phyloP scores from a whole-genome alignment of 2,113 vertebrate species.

The Dissostichus mawsoni region DNA sequence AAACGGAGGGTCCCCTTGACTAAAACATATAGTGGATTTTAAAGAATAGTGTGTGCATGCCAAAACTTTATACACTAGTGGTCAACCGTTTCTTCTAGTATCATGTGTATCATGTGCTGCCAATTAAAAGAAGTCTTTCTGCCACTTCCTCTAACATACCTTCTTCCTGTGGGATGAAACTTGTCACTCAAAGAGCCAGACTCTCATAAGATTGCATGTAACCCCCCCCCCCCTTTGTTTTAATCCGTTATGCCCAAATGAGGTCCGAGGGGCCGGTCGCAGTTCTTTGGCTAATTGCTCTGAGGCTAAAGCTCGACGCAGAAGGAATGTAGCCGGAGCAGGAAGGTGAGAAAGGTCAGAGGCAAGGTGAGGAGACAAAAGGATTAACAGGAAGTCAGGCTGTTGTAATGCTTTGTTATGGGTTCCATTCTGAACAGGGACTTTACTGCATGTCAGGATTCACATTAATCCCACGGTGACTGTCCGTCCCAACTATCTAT shows the following conservation, averaged over 20 bases:
- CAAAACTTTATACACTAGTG: not conserved
- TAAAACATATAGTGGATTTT: conserved; percentile 17
- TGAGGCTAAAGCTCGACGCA: conserved; percentile 18
- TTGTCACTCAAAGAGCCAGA: conserved; percentile 46
- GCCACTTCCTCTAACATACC: conserved; percentile 21
- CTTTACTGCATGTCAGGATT: not conserved
- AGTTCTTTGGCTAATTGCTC: conserved; percentile 63
- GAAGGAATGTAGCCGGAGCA: conserved; percentile 8
- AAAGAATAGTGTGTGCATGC: not conserved
- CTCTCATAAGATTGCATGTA: not conserved
- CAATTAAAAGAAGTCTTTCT: conserved; percentile 42
- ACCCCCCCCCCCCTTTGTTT: not conserved
- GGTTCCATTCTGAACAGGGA: not conserved
- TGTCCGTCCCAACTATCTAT: not conserved
- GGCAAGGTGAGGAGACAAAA: not conserved
- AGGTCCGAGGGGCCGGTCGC: not conserved
- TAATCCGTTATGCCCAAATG: conserved; percentile 36
- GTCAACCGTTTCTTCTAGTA: too few species aligned
- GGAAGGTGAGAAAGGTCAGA: conserved; percentile 8
- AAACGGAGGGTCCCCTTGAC: conserved; percentile 19
- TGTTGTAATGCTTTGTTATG: not conserved
- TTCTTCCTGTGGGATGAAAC: conserved; percentile 22
- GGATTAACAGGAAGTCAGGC: not conserved
- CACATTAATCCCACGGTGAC: not conserved
- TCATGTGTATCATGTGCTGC: conserved; percentile 3